Percentiles rank a stretch among this genome's conserved stretches.
Conservation (phyloP, 2,888 invertebrate genomes). For the Stenoptilia bipunctidactyla region DNA sequence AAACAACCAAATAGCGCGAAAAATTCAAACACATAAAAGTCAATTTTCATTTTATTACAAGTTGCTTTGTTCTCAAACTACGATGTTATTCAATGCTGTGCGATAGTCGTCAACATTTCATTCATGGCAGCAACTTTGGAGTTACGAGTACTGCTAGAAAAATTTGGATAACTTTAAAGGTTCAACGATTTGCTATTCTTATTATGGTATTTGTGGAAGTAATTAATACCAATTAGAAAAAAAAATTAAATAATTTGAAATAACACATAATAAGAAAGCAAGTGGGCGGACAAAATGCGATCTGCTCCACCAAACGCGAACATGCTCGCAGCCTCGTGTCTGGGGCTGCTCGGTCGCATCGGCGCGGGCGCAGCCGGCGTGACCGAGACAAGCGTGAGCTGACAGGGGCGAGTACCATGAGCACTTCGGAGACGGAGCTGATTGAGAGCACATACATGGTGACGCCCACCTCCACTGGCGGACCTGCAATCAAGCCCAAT, state of each 20-base stretch:
- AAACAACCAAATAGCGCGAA: conserved; percentile 8
- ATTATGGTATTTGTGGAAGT: conserved; percentile 30
- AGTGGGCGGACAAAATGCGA: conserved; percentile 57
- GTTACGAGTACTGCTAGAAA: conserved; percentile 65
- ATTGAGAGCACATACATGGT: conserved; percentile 98
- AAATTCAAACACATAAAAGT: background rate
- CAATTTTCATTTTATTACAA: conserved; percentile 3
- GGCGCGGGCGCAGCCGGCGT: conserved; percentile 40
- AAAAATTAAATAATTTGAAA: background rate
- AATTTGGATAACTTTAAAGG: conserved; percentile 48
- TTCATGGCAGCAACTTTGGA: conserved; percentile 48
- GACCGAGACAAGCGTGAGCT: conserved; percentile 64
- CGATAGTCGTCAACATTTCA: conserved; percentile 37
- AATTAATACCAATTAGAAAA: background rate
- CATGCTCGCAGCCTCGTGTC: conserved; percentile 71
- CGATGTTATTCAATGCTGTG: conserved; percentile 3
- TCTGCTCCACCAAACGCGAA: conserved; percentile 62
- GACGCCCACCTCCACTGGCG: conserved; percentile 97
- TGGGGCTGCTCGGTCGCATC: conserved; percentile 67
- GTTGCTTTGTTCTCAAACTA: background rate
- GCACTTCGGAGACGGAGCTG: conserved; percentile 98
- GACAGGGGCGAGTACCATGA: conserved; percentile 85
- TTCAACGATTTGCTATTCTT: conserved; percentile 56
- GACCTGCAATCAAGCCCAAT: conserved; percentile 83
- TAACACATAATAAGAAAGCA: conserved; percentile 64